Conservation (phyloP, 2,888 invertebrate species). For the Tryphoninae sp. region DNA sequence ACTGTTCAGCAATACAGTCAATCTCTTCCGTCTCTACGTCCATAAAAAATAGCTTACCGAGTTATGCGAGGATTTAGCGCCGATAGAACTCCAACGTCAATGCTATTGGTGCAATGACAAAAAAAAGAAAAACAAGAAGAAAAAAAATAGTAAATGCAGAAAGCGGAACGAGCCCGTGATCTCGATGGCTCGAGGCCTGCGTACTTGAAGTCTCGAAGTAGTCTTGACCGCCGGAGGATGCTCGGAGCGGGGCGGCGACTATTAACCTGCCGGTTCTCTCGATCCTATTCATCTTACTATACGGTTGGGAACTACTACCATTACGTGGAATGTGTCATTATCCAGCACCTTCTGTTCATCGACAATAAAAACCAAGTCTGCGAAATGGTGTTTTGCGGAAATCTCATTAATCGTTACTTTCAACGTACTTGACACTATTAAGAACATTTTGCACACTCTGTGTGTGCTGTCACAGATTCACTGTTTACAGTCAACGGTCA, state of each 20-base stretch:
- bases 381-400: constrained; percentile 14
- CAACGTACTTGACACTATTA: neutral
- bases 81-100: constrained; percentile 6
- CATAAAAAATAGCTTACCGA: constrained; percentile 20
- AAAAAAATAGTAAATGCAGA: constrained; percentile 16
- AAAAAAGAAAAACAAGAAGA: constrained; percentile 7
- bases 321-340: neutral
- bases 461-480: no score
- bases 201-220: constrained; percentile 39
- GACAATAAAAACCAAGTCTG: neutral
- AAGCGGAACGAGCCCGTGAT: constrained; percentile 50
- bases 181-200: constrained; percentile 47
- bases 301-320: neutral
- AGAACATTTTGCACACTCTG: no score
- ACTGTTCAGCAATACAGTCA: constrained; percentile 13
- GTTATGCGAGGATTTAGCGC: constrained; percentile 29
- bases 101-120: constrained; percentile 11
- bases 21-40: constrained; percentile 21
- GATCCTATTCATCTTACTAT: neutral
- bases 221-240: constrained; percentile 40
- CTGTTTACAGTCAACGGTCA: no score
- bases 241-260: constrained; percentile 30
- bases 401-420: constrained; percentile 1
- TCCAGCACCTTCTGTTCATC: constrained; percentile 11
- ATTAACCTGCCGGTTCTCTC: constrained; percentile 19